Evolutionary conservation across 1,140 invertebrate genomes (phyloP).

Genomic region (Neotoxoptera formosana): DNA sequence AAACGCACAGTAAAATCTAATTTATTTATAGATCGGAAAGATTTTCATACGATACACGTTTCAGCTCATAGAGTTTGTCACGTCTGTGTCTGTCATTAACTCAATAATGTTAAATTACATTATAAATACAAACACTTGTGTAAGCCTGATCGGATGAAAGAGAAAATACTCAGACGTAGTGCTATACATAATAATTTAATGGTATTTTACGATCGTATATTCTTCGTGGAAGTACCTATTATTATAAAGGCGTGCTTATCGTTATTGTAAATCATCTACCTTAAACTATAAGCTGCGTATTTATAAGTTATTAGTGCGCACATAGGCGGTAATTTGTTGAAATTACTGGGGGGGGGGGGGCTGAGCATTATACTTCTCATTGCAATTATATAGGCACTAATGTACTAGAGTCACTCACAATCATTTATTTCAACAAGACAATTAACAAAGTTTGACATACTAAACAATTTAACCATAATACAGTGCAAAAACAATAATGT

Average conservation of each 20-base stretch:
- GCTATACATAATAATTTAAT: background rate
- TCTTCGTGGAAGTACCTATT: too few species aligned
- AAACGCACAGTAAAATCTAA: background rate
- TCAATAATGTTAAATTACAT: background rate
- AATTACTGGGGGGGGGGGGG: too few species aligned
- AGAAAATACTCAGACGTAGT: background rate
- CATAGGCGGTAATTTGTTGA: too few species aligned
- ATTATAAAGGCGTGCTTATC: background rate
- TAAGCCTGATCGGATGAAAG: background rate
- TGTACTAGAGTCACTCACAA: too few species aligned
- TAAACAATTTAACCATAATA: too few species aligned
- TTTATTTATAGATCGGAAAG: background rate
- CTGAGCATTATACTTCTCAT: too few species aligned
- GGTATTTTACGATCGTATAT: too few species aligned
- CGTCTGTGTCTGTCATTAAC: background rate
- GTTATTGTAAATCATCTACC: background rate
- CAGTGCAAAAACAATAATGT: too few species aligned
- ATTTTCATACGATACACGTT: background rate
- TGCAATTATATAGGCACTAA: too few species aligned
- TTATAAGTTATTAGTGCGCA: background rate
- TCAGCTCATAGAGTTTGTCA: slow-evolving; percentile 10
- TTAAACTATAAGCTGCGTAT: background rate
- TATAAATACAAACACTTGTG: background rate
- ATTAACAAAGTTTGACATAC: too few species aligned
- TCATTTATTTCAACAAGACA: too few species aligned